Percentiles rank a stretch among this genome's conserved stretches.
Conservation (phyloP, 2,113 vertebrate species). For the Centropus unirufus region DNA sequence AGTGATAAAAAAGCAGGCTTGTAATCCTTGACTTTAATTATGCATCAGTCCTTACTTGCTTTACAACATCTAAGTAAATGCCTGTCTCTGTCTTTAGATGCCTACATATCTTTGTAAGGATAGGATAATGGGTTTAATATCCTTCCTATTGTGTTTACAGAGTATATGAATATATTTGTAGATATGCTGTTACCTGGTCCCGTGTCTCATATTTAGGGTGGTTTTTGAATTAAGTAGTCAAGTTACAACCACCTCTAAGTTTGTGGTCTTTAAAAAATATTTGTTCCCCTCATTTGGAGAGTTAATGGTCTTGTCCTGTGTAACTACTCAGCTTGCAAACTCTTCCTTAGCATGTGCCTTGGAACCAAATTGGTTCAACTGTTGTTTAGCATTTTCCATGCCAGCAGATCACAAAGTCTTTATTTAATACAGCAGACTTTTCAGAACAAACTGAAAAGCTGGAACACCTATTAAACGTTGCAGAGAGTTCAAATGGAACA, state of each 20-base stretch:
- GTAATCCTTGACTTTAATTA: background rate
- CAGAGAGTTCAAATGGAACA: background rate
- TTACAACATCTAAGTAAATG: background rate
- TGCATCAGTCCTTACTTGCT: background rate
- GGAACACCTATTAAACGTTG: background rate
- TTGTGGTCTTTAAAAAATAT: background rate
- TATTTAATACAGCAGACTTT: background rate
- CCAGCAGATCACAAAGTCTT: constrained; percentile 15
- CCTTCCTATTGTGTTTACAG: background rate
- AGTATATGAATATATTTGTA: background rate
- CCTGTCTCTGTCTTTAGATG: background rate
- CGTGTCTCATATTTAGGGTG: background rate
- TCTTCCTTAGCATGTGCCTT: background rate
- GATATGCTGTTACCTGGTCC: background rate
- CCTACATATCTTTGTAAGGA: background rate
- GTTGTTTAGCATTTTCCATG: background rate
- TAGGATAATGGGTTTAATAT: background rate
- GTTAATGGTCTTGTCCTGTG: background rate
- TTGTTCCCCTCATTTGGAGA: background rate
- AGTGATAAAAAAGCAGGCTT: background rate
- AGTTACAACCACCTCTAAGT: background rate
- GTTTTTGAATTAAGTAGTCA: background rate
- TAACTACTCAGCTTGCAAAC: background rate
- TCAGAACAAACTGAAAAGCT: background rate
- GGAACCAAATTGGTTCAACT: background rate